Conservation (phyloP, 23 tunicate genomes). For the Clavelina lepadiformis region DNA sequence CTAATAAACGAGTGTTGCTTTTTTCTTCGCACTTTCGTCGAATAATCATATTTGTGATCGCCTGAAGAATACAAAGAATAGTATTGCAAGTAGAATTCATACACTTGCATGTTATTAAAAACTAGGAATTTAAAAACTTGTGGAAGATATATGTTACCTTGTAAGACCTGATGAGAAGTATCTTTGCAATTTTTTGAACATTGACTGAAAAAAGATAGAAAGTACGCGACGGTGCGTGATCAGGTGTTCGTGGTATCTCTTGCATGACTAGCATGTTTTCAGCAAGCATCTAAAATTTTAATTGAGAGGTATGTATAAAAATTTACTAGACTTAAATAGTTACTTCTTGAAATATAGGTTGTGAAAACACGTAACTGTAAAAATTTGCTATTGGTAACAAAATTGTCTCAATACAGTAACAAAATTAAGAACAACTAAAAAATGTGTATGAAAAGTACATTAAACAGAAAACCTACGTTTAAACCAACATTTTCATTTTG, state of each 20-base stretch:
- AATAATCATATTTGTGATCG: conserved; percentile 32
- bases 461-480: no score
- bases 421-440: no score
- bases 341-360: no score
- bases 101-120: not conserved
- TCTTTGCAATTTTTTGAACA: conserved; percentile 25
- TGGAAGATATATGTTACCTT: conserved; percentile 5
- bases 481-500: no score
- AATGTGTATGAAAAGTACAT: no score
- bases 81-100: not conserved
- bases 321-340: no score
- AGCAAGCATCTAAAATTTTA: conserved; percentile 45
- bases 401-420: no score
- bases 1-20: conserved; percentile 46
- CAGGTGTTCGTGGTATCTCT: conserved; percentile 75
- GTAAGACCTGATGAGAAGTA: conserved; percentile 35
- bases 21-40: conserved; percentile 17
- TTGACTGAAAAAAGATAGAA: conserved; percentile 60
- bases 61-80: conserved; percentile 1
- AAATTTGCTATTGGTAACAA: no score
- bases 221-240: conserved; percentile 87
- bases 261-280: conserved; percentile 78
- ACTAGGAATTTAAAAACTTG: not conserved
- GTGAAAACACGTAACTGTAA: no score
- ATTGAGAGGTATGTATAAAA: no score